phyloP scores from a whole-genome alignment of 2,797 vertebrate genomes.

The Ateles fusciceps region DNA sequence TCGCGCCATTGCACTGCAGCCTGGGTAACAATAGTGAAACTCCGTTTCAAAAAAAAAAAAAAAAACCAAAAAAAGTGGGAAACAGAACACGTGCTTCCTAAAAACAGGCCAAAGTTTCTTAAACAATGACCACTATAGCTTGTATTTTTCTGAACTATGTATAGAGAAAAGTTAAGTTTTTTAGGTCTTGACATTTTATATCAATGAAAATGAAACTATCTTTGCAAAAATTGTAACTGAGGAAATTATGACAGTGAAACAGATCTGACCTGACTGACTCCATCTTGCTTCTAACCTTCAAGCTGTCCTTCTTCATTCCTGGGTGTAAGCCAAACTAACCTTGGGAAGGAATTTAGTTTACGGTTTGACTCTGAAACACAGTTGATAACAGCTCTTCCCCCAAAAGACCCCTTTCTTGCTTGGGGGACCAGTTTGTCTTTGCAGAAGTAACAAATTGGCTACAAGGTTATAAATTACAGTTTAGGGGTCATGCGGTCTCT shows the following conservation, averaged over 20 bases:
- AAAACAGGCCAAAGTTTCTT: neutral
- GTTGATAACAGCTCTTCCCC: neutral
- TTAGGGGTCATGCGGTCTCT: neutral
- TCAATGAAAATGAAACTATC: too few species aligned
- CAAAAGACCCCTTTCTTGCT: neutral
- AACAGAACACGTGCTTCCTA: accelerated
- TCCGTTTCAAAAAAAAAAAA: too few species aligned
- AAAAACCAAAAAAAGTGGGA: too few species aligned
- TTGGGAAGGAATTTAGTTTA: neutral
- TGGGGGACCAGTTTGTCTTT: neutral
- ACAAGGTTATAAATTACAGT: neutral
- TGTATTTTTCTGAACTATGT: neutral
- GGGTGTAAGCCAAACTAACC: neutral
- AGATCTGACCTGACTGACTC: too few species aligned
- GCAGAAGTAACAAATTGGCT: neutral
- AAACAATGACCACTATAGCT: neutral
- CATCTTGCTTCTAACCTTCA: too few species aligned
- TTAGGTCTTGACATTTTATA: neutral
- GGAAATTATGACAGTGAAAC: too few species aligned
- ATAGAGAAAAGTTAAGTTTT: neutral
- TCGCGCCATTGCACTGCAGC: too few species aligned
- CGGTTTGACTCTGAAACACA: neutral
- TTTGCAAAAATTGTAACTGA: too few species aligned
- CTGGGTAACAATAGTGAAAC: too few species aligned
- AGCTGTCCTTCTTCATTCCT: too few species aligned